Percentiles rank a stretch among this genome's conserved stretches.
Conservation (phyloP, 2,888 invertebrate species). For the Hypomecis punctinalis region DNA sequence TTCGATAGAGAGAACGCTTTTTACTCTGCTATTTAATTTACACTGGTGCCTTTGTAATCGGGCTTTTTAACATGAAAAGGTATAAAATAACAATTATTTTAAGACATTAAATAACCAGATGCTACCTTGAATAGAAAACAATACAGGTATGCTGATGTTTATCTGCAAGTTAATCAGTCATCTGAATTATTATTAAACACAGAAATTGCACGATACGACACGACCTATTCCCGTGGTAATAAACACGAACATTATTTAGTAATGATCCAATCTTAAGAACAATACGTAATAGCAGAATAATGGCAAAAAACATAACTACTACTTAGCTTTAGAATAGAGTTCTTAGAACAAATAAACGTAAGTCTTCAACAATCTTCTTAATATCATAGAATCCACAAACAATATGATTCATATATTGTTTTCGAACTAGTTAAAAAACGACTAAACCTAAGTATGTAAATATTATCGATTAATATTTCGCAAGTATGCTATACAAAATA, state of each 20-base stretch:
- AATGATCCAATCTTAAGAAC: background rate
- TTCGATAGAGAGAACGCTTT: no score
- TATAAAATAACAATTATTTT: background rate
- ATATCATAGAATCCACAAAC: no score
- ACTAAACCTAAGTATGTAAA: no score
- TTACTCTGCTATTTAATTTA: no score
- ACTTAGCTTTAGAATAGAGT: background rate
- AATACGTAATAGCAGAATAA: background rate
- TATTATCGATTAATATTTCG: no score
- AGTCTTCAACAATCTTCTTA: no score
- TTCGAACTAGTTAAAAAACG: no score
- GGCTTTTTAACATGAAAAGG: background rate
- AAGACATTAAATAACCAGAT: slow-evolving; percentile 4
- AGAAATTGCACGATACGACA: slow-evolving; percentile 27
- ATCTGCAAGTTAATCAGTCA: slow-evolving; percentile 21
- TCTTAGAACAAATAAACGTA: no score
- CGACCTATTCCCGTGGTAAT: slow-evolving; percentile 21
- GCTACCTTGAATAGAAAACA: slow-evolving; percentile 23
- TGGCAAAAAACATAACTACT: background rate
- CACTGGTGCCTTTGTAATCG: no score
- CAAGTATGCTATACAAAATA: no score
- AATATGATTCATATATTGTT: no score
- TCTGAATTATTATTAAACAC: slow-evolving; percentile 25
- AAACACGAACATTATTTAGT: slow-evolving; percentile 9
- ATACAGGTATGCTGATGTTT: slow-evolving; percentile 10